Base-by-base conservation (phyloP, 2,888 invertebrate genomes). In the Drosophila buzzatii region DNA sequence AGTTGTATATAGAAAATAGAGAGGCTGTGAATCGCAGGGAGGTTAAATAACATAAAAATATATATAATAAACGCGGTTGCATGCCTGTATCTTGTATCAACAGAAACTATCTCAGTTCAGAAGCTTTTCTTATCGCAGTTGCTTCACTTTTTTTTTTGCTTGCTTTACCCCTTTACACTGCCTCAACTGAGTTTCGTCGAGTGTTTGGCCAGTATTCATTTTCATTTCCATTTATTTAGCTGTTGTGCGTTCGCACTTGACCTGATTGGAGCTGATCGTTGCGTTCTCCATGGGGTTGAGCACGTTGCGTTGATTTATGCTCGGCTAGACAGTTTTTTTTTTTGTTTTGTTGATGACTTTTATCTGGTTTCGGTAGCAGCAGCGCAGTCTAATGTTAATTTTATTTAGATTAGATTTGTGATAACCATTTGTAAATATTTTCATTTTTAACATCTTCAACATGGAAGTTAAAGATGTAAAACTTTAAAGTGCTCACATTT, bases 161-260 rank as follows among this genome's bases (percentile, higher is more conserved):
- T 56, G 59, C 4, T 41, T 69, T 65, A 65, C 67, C 59, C 44
- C 39, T 74, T 69, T 58, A 14, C 33, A 20, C 37, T 53, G 47
- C 37, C 33, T 27, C 14, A 27, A 55, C 7, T 18, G 55, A 55
- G 41, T 18, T 53, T 18, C 35, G 33, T 33, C 18, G 61, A 52
- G 7, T 35, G 5, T 39, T 61, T 42, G 14, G 47, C 39, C 52
- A 39, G 18, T 49, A 59, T 27, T 2, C 47, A 55, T 49, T 20
- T 63, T 35, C 58, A 55, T 45, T 20, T 63, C 41, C 31, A 45
- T 42, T 41, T 44, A 33, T 42, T 49, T 49, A 62, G 14, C n/a
- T 47, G 44, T 10, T 69, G 18, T 68, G 35, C 59, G 18, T 72
- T 73, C 66, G 70, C 66, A 63, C 76, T 77, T 77, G 76, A 76